Conservation (phyloP, 2,113 vertebrate species). For the Phylloscopus trochiloides region DNA sequence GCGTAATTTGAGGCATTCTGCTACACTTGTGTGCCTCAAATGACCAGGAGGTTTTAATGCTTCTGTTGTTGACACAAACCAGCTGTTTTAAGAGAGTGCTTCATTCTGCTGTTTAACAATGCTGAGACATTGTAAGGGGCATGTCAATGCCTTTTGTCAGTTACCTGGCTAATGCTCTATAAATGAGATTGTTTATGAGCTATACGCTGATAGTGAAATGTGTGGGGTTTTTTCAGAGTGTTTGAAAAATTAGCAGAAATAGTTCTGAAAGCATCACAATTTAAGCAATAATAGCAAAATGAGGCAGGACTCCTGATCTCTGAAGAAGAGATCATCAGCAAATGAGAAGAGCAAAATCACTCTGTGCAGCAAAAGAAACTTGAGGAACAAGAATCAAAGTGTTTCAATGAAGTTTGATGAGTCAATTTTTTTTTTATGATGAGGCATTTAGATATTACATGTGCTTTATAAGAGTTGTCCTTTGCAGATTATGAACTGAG, state of each 20-base stretch:
- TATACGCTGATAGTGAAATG: not conserved
- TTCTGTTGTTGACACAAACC: not conserved
- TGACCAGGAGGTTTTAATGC: not conserved
- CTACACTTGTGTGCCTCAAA: not conserved
- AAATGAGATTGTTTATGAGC: not conserved
- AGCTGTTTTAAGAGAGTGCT: not conserved
- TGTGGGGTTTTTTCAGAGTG: not conserved
- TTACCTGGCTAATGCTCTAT: not conserved
- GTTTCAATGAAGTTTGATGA: not conserved
- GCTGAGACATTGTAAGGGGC: not conserved
- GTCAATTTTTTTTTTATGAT: not conserved
- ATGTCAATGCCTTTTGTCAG: not conserved
- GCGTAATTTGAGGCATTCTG: not conserved
- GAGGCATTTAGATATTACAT: not conserved
- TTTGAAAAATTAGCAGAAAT: not conserved
- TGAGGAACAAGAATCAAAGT: not conserved
- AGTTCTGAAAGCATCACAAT: not conserved
- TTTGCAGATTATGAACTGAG: not conserved
- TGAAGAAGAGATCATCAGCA: not conserved
- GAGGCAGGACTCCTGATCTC: not conserved
- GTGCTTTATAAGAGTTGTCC: not conserved
- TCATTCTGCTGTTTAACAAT: not conserved
- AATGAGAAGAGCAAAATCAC: not conserved
- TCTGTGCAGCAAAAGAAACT: not conserved
- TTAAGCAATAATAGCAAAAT: not conserved